Percentiles rank a stretch among this genome's conserved stretches.
These are phyloP conservation scores for Diadema setosum DNA, from an alignment of 35 echinoderm and acorn worm genomes.

Conservation along the genomic window DNA sequence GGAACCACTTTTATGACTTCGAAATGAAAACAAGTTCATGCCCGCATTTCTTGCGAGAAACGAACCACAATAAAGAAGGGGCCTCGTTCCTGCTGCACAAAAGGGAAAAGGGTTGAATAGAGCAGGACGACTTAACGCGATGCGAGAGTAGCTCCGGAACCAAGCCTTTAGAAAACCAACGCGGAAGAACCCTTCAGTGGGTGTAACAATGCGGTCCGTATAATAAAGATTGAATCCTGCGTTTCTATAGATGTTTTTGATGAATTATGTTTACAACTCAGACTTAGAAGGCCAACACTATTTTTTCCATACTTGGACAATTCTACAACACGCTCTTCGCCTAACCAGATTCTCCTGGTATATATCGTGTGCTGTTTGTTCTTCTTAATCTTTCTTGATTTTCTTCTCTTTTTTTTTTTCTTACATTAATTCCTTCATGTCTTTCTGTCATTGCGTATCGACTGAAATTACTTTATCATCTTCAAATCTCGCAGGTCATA, in stretches of 20 bases:
- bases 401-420: no score
- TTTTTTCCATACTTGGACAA: no score
- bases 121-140: background rate
- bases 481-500: no score
- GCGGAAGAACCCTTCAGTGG: background rate
- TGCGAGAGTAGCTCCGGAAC: background rate
- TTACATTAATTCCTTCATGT: no score
- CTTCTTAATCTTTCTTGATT: no score
- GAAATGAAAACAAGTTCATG: background rate
- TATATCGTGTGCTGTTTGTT: no score
- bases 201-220: no score
- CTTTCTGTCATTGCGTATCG: no score
- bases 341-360: no score
- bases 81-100: no score
- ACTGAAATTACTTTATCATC: no score
- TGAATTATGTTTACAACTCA: background rate
- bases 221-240: background rate
- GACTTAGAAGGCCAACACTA: background rate
- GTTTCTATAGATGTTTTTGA: background rate
- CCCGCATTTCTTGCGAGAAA: conserved; percentile 8
- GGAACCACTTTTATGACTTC: background rate
- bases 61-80: background rate
- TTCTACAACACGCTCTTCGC: no score
- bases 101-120: background rate
- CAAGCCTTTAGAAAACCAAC: background rate